Evolutionary conservation across 92 coral and sea anemone genomes (phyloP).

Genomic region (Phenganax marumi): DNA sequence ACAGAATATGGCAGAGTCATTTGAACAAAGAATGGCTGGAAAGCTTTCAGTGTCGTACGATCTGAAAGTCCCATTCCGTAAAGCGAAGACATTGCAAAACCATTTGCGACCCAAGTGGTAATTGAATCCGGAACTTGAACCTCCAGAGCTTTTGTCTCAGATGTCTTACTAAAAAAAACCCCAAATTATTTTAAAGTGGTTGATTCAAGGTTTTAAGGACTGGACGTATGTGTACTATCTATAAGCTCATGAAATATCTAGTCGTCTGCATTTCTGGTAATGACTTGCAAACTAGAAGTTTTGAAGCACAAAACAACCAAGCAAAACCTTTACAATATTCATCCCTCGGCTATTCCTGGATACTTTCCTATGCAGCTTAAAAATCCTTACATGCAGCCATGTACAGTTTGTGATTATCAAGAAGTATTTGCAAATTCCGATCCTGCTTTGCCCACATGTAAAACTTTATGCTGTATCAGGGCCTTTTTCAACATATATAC

Average conservation of each 20-base stretch:
- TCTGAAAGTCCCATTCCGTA: constrained; percentile 39
- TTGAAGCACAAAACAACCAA: too few relatives aligned
- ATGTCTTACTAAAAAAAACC: constrained; percentile 1
- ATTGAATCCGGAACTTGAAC: constrained; percentile 43
- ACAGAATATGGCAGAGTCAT: constrained; percentile 49
- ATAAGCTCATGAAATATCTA: background rate
- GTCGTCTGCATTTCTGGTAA: background rate
- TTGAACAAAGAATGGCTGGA: constrained; percentile 48
- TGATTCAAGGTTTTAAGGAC: background rate
- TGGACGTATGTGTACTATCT: background rate
- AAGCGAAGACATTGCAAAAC: constrained; percentile 44
- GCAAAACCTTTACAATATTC: too few relatives aligned
- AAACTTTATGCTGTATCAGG: too few relatives aligned
- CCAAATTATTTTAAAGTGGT: background rate
- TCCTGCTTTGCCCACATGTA: too few relatives aligned
- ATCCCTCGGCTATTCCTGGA: too few relatives aligned
- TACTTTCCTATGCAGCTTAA: too few relatives aligned
- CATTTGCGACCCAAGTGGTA: constrained; percentile 42
- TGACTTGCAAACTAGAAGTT: too few relatives aligned
- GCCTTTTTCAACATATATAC: too few relatives aligned
- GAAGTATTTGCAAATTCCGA: too few relatives aligned
- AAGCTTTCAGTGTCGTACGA: constrained; percentile 17
- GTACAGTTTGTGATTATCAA: too few relatives aligned
- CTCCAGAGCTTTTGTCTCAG: constrained; percentile 19
- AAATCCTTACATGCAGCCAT: too few relatives aligned